These are phyloP conservation scores for Sprattus sprattus DNA, from an alignment of 2,113 vertebrate species.

Conservation along the genomic window DNA sequence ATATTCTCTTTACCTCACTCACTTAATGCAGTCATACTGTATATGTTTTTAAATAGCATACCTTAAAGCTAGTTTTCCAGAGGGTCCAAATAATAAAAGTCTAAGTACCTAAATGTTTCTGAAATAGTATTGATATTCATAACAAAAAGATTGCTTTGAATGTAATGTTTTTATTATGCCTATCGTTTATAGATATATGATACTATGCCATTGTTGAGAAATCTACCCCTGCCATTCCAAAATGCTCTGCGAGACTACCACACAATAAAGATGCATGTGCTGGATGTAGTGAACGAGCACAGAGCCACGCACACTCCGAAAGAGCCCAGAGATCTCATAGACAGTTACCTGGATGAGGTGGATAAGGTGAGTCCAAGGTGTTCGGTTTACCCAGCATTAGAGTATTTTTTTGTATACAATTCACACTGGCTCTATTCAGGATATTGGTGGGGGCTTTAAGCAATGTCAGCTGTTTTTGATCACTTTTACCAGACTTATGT, in stretches of 20 bases:
- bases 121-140: neutral
- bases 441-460: neutral
- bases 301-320: slow-evolving; percentile 39
- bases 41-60: neutral
- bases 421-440: neutral
- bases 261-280: slow-evolving; percentile 23
- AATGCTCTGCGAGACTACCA: slow-evolving; percentile 37
- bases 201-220: slow-evolving; percentile 38
- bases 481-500: neutral
- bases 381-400: neutral
- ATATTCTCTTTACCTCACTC: neutral
- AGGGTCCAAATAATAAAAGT: neutral
- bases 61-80: neutral
- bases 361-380: slow-evolving; percentile 36
- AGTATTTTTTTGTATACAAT: neutral
- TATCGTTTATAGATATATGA: slow-evolving; percentile 43
- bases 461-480: neutral
- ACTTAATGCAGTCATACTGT: neutral
- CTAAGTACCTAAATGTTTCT: no score
- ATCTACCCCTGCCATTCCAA: slow-evolving; percentile 52
- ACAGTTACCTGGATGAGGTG: slow-evolving; percentile 60
- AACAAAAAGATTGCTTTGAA: neutral
- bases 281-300: slow-evolving; percentile 41
- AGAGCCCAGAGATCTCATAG: slow-evolving; percentile 52
- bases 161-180: neutral